These are phyloP conservation scores for Hystrix cristata DNA, from an alignment of 2,113 vertebrate species.

Conservation along the genomic window DNA sequence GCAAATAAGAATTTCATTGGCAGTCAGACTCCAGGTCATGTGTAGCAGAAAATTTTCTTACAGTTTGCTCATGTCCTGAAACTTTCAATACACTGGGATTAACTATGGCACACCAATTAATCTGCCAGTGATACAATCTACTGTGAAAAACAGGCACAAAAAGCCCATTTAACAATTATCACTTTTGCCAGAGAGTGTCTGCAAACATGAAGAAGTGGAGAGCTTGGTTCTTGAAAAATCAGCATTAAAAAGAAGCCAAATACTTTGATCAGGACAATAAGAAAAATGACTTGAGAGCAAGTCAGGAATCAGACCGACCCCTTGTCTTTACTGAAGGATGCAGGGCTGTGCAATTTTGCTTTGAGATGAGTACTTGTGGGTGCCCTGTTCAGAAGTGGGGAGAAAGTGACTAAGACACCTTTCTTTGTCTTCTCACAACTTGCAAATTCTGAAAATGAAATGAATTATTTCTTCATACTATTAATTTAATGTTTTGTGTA, in stretches of 20 bases:
- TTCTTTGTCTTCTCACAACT: background rate
- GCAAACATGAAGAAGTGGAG: background rate
- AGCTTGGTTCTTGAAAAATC: background rate
- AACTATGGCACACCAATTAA: background rate
- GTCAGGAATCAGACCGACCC: background rate
- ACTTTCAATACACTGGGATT: background rate
- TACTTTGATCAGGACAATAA: background rate
- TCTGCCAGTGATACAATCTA: background rate
- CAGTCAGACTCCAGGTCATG: background rate
- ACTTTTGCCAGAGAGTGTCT: background rate
- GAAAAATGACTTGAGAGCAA: background rate
- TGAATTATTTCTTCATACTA: background rate
- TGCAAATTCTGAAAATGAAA: background rate
- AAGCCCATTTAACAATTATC: background rate
- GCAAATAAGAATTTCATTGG: background rate
- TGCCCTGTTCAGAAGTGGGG: background rate
- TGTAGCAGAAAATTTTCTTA: background rate
- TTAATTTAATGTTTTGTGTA: constrained; percentile 23
- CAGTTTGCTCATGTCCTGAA: background rate
- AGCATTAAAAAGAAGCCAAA: background rate
- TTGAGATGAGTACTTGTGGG: background rate
- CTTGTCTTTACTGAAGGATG: background rate
- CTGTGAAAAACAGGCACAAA: background rate
- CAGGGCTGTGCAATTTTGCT: background rate
- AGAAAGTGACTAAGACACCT: background rate